Evolutionary conservation across 2,113 vertebrate species (phyloP).

Genomic region (Rhinolophus ferrumequinum): DNA sequence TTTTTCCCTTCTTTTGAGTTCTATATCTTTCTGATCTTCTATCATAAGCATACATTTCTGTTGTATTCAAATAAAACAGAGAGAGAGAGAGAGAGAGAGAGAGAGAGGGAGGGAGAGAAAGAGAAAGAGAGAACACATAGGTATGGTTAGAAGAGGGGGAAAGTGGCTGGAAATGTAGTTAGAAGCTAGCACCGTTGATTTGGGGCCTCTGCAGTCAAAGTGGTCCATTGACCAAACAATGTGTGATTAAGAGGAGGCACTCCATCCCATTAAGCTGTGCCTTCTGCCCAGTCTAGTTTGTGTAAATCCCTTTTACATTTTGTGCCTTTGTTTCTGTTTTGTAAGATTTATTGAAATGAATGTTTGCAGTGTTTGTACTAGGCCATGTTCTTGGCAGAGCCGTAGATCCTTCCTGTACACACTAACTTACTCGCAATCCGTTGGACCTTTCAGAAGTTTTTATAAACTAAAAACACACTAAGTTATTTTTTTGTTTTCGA

Average conservation of each 20-base stretch:
- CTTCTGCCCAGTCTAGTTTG: not conserved
- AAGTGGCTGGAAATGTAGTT: not conserved
- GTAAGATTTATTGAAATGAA: slow-evolving; percentile 72
- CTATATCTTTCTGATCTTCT: not conserved
- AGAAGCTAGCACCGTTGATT: not conserved
- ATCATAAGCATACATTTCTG: not conserved
- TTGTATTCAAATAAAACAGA: not conserved
- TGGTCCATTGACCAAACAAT: not conserved
- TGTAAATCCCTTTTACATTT: slow-evolving; percentile 63
- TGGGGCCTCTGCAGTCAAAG: not conserved
- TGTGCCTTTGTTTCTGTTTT: slow-evolving; percentile 74
- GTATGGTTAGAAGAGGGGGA: not conserved
- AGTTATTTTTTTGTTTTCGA: slow-evolving; percentile 53
- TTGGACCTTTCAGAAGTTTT: slow-evolving; percentile 53
- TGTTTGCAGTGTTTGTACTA: slow-evolving; percentile 68
- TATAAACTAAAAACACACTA: slow-evolving; percentile 43
- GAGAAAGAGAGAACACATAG: not conserved
- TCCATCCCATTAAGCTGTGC: slow-evolving; percentile 18
- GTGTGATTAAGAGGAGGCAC: not conserved
- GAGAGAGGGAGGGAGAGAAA: not conserved
- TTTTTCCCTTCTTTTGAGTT: slow-evolving; percentile 26
- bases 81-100: not conserved
- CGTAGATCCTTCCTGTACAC: not conserved
- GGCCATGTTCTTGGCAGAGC: slow-evolving; percentile 55
- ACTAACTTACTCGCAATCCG: slow-evolving; percentile 23